Evolutionary conservation across 2,797 vertebrate genomes (phyloP).

Genomic region (Sylvia borin): DNA sequence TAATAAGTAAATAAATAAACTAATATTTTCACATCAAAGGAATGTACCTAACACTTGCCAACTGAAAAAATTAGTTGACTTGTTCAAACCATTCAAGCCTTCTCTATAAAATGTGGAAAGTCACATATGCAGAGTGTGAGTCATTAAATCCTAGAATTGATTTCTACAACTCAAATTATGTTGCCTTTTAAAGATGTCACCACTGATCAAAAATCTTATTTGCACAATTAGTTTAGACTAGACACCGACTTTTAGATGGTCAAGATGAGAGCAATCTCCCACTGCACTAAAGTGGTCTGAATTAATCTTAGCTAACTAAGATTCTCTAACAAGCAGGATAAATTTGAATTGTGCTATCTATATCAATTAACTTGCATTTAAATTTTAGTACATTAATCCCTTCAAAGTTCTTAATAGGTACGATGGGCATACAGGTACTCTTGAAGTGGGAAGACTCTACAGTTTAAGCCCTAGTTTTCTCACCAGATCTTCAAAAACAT

Average conservation of each 20-base stretch:
- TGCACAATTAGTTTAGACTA: background rate
- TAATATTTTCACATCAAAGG: background rate
- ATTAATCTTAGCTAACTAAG: background rate
- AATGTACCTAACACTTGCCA: background rate
- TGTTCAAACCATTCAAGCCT: background rate
- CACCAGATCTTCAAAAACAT: background rate
- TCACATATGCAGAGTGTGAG: background rate
- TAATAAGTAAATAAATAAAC: background rate
- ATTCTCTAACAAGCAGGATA: background rate
- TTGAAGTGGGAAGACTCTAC: background rate
- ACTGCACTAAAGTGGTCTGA: background rate
- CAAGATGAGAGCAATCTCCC: background rate
- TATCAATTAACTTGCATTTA: background rate
- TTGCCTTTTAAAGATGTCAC: background rate
- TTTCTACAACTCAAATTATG: background rate
- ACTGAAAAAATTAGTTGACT: background rate
- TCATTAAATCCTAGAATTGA: background rate
- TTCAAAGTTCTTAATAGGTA: background rate
- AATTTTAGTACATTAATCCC: background rate
- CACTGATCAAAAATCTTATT: background rate
- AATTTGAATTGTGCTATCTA: background rate
- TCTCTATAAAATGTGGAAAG: background rate
- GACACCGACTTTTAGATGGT: background rate
- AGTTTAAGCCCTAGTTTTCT: background rate
- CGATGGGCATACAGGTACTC: background rate